phyloP scores from a whole-genome alignment of 1,140 invertebrate genomes.

The Drosophila willistoni region DNA sequence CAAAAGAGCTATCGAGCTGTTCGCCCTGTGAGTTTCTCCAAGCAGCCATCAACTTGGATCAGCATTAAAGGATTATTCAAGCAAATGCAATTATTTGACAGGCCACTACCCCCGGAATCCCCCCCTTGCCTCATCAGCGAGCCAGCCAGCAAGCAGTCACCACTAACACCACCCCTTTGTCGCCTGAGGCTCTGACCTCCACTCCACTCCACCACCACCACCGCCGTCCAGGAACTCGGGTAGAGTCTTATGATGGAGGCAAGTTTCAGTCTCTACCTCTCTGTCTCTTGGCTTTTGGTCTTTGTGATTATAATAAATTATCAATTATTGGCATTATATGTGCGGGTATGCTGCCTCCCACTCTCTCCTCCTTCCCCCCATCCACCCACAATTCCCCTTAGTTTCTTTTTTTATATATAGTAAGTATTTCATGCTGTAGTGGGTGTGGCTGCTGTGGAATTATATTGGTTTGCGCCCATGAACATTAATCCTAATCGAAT shows the following conservation, averaged over 20 bases:
- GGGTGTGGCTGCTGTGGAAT: constrained; percentile 35
- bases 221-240: background rate
- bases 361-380: background rate
- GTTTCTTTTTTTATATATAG: background rate
- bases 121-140: background rate
- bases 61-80: constrained; percentile 82
- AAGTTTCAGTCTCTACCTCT: constrained; percentile 3
- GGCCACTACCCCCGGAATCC: constrained; percentile 36
- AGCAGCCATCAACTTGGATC: constrained; percentile 73
- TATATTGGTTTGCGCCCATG: constrained; percentile 26
- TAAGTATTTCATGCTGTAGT: constrained; percentile 1
- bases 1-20: background rate
- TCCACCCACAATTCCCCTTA: background rate
- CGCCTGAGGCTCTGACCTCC: background rate
- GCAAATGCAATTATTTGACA: constrained; percentile 83
- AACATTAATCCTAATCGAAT: constrained; percentile 60
- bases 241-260: constrained; percentile 33
- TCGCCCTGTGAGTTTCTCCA: constrained; percentile 1
- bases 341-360: constrained; percentile 18
- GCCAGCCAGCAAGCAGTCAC: background rate
- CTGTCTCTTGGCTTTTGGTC: constrained; percentile 32
- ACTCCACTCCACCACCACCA: no score
- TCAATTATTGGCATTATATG: constrained; percentile 79
- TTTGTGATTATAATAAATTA: constrained; percentile 80
- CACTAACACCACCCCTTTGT: constrained; percentile 37